A percentile compares a stretch with the other conserved stretches of the same genome.
These are phyloP conservation scores for Dione juno DNA, from an alignment of 2,888 invertebrate genomes.

Conservation along the genomic window DNA sequence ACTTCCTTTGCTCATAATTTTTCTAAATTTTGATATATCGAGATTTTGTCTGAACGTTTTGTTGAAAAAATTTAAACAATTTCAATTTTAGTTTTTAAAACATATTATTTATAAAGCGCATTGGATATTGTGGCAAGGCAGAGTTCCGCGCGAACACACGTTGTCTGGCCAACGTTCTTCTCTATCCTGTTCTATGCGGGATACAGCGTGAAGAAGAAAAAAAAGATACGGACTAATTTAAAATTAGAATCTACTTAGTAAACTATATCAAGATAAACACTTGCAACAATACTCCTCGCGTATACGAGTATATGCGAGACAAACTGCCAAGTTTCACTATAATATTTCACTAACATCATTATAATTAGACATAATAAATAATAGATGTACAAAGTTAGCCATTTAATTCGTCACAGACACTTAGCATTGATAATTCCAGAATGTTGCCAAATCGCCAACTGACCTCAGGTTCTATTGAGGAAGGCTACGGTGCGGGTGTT, in stretches of 20 bases:
- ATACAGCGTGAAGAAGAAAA: not conserved
- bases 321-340: not conserved
- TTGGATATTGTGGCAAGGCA: too few species aligned
- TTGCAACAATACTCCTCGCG: constrained; percentile 7
- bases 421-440: constrained; percentile 33
- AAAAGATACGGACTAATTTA: not conserved
- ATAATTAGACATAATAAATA: constrained; percentile 31
- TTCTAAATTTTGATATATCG: constrained; percentile 18
- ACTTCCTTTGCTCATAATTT: constrained; percentile 14
- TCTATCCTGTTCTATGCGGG: not conserved
- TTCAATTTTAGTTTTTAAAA: too few species aligned
- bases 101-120: too few species aligned
- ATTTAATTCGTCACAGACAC: constrained; percentile 29
- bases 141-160: too few species aligned
- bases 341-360: constrained; percentile 15
- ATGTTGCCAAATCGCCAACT: constrained; percentile 25
- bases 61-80: not conserved
- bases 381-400: constrained; percentile 28
- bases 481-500: not conserved
- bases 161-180: not conserved
- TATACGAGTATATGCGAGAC: not conserved
- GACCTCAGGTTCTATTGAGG: constrained; percentile 19
- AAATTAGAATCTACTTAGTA: not conserved
- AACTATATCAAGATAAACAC: constrained; percentile 1
- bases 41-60: constrained; percentile 1